Conservation (phyloP, 1,140 invertebrate genomes). For the fruit fly (Drosophila melanogaster) region DNA sequence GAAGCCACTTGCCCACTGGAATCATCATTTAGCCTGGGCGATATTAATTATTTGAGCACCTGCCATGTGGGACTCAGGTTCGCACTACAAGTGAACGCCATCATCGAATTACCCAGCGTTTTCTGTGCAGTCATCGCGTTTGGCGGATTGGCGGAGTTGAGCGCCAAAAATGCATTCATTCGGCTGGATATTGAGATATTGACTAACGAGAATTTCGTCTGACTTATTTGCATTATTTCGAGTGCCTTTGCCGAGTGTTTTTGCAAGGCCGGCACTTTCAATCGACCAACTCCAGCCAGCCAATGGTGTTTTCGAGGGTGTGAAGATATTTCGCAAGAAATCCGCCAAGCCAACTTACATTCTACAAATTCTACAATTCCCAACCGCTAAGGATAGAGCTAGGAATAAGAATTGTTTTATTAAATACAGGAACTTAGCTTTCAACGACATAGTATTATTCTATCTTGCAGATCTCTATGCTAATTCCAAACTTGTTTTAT, state of each 20-base stretch:
- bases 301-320: constrained; percentile 14
- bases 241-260: constrained; percentile 37
- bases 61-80: constrained; percentile 33
- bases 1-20: constrained; percentile 19
- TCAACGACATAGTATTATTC: neutral
- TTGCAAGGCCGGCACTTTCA: constrained; percentile 40
- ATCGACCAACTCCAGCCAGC: constrained; percentile 18
- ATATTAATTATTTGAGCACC: constrained; percentile 51
- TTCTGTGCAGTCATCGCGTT: constrained; percentile 61
- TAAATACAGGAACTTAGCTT: constrained; percentile 16
- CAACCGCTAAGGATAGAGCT: neutral
- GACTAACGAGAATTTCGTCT: constrained; percentile 53
- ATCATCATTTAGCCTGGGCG: constrained; percentile 24
- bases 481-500: constrained; percentile 26
- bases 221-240: constrained; percentile 51
- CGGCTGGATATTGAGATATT: constrained; percentile 23
- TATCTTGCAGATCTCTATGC: constrained; percentile 5
- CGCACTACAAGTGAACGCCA: constrained; percentile 46
- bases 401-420: neutral
- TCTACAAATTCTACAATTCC: constrained; percentile 14
- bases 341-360: neutral
- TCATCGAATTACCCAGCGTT: constrained; percentile 45
- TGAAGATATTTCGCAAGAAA: constrained; percentile 10
- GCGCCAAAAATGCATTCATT: constrained; percentile 52
- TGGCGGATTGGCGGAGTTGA: constrained; percentile 14